A percentile compares a stretch with the other conserved stretches of the same genome.
phyloP scores from a whole-genome alignment of 1,140 invertebrate genomes.

The Sogatella furcifera region DNA sequence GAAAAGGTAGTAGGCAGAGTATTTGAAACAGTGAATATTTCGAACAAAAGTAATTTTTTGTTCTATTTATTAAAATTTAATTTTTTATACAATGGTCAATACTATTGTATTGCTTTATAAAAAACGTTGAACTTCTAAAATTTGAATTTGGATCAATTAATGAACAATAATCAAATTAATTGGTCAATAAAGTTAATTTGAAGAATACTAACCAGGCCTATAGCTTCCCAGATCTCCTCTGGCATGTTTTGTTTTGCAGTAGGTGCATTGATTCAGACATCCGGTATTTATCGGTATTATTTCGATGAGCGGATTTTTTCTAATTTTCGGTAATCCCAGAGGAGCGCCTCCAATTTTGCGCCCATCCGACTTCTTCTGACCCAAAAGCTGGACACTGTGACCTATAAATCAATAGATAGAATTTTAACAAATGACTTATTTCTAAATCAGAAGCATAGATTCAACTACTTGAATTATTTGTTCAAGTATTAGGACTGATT shows the following conservation, averaged over 20 bases:
- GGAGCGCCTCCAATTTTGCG: conserved; percentile 80
- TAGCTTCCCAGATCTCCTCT: conserved; percentile 93
- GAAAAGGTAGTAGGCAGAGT: no score
- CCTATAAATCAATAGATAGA: conserved; percentile 34
- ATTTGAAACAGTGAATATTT: no score
- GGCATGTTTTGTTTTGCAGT: conserved; percentile 98
- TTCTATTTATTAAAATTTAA: no score
- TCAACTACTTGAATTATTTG: no score
- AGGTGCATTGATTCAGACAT: conserved; percentile 96
- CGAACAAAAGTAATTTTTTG: no score
- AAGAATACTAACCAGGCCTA: conserved; percentile 40
- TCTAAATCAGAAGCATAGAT: no score
- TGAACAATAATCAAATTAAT: no score
- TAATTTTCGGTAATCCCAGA: conserved; percentile 81
- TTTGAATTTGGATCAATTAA: no score
- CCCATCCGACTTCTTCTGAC: conserved; percentile 67
- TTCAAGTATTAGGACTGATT: no score
- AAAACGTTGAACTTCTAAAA: neutral
- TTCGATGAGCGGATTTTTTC: conserved; percentile 92
- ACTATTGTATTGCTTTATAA: neutral
- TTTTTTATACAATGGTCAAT: neutral
- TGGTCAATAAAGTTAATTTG: no score
- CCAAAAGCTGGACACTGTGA: conserved; percentile 67
- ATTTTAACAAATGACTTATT: neutral
- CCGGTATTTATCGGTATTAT: conserved; percentile 97